A percentile compares a stretch with the other conserved stretches of the same genome.
Conservation (phyloP, 35 echinoderm and acorn worm species). For the Hemicentrotus pulcherrimus region DNA sequence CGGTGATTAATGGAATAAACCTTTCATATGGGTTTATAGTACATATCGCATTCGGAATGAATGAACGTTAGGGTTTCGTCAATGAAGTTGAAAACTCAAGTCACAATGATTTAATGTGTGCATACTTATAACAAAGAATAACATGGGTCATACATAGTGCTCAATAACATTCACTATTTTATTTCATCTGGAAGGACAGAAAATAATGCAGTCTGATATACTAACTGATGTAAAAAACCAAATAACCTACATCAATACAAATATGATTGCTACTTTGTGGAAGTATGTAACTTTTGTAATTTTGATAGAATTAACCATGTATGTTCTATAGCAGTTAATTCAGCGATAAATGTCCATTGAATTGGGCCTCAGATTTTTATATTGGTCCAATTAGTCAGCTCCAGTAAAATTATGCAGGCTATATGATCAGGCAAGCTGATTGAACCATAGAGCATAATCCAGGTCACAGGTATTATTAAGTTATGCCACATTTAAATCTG, state of each 20-base stretch:
- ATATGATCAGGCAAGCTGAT: not conserved
- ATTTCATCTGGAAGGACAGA: not conserved
- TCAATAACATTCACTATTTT: not conserved
- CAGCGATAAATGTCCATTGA: not conserved
- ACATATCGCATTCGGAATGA: not conserved
- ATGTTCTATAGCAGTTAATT: not conserved
- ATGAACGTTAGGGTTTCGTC: not conserved
- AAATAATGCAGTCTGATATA: not conserved
- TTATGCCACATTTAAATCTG: not conserved
- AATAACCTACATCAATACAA: not conserved
- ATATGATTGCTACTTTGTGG: not conserved
- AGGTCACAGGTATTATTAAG: not conserved
- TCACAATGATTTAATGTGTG: not conserved
- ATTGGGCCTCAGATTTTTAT: not conserved
- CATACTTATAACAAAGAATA: not conserved
- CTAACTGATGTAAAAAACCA: not conserved
- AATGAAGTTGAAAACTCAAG: not conserved
- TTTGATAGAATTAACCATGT: not conserved
- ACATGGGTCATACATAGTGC: not conserved
- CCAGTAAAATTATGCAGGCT: not conserved
- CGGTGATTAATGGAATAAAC: not conserved
- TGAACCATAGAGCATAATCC: not conserved
- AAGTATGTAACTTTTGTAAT: not conserved
- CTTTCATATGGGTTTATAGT: conserved; percentile 7
- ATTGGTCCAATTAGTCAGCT: not conserved